Evolutionary conservation across 2,888 invertebrate genomes (phyloP).

Genomic region (Hedya salicella): DNA sequence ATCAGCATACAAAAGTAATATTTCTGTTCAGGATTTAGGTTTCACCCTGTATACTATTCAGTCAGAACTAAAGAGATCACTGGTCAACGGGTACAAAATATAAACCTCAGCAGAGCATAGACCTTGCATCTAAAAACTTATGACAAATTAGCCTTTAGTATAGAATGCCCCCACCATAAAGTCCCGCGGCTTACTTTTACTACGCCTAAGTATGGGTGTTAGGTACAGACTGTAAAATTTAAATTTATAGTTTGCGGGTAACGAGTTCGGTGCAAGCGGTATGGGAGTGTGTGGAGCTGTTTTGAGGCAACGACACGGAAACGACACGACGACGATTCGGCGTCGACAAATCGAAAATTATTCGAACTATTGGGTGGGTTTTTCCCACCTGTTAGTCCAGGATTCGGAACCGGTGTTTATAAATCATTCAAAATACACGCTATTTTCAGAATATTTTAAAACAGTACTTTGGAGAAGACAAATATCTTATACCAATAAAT

Average conservation of each 20-base stretch:
- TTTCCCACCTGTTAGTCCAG: too few species aligned
- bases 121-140: constrained; percentile 15
- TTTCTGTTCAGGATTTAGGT: too few species aligned
- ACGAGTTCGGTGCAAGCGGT: constrained; percentile 38
- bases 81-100: neutral
- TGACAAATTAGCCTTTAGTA: constrained; percentile 43
- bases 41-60: too few species aligned
- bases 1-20: too few species aligned
- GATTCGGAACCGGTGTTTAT: too few species aligned
- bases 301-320: constrained; percentile 8
- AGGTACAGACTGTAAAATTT: constrained; percentile 44
- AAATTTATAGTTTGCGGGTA: constrained; percentile 44
- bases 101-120: neutral
- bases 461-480: too few species aligned
- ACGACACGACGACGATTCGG: neutral
- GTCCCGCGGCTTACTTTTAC: constrained; percentile 41
- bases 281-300: constrained; percentile 24
- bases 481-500: too few species aligned
- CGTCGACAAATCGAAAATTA: too few species aligned
- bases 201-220: constrained; percentile 45
- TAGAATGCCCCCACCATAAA: constrained; percentile 43
- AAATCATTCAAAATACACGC: too few species aligned
- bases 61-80: neutral
- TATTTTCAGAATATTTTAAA: too few species aligned
- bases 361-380: too few species aligned